phyloP scores from a whole-genome alignment of 2,888 invertebrate genomes.

The Mythimna pallens region DNA sequence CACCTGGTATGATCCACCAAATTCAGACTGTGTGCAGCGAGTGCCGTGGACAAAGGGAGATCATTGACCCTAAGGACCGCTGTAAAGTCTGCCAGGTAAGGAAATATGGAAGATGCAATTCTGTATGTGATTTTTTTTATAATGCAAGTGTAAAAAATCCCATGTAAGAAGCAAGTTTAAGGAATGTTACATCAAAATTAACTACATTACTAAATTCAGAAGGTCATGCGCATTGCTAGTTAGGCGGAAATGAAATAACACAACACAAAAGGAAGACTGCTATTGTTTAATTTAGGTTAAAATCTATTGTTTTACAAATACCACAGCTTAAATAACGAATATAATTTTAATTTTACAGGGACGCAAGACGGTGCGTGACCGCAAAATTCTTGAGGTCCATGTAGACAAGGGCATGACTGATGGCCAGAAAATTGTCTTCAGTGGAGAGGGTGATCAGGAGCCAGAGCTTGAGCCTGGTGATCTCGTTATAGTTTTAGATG shows the following conservation, averaged over 20 bases:
- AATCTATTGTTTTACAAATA: constrained; percentile 11
- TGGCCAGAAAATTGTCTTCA: constrained; percentile 98
- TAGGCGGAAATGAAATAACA: background rate
- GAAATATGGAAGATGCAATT: background rate
- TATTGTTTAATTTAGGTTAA: constrained; percentile 23
- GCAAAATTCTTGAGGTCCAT: constrained; percentile 98
- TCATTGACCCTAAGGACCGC: constrained; percentile 96
- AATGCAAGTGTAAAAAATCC: background rate
- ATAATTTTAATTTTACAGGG: constrained; percentile 86
- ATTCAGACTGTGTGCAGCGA: constrained; percentile 96
- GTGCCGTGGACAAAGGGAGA: constrained; percentile 96
- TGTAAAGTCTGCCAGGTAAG: constrained; percentile 96
- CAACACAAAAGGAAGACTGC: constrained; percentile 2
- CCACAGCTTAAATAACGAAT: constrained; percentile 6
- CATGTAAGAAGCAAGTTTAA: too few relatives aligned
- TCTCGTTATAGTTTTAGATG: constrained; percentile 98
- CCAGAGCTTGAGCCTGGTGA: constrained; percentile 98
- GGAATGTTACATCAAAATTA: background rate
- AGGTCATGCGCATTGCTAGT: background rate
- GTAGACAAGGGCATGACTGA: constrained; percentile 98
- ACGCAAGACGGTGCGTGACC: constrained; percentile 96
- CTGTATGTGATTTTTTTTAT: background rate
- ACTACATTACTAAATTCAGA: background rate
- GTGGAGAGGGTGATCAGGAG: constrained; percentile 99
- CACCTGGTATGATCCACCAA: constrained; percentile 95